Base-by-base conservation (phyloP, 2,888 invertebrate species). In the Halictus ligatus region DNA sequence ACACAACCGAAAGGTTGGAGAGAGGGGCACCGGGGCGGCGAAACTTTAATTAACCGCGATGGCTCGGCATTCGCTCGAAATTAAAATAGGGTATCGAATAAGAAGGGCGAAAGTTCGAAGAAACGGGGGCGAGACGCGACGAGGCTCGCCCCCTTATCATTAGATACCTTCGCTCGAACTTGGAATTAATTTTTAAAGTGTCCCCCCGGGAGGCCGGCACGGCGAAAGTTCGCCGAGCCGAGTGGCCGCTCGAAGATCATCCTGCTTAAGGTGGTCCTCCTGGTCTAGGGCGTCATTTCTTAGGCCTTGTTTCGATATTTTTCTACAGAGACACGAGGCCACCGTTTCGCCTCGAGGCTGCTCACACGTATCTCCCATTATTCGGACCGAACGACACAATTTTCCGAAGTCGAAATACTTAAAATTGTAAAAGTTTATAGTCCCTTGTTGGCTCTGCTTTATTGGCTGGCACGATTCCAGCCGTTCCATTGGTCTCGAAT, bases 111-210 rank as follows among this genome's bases (percentile, higher is more conserved):
- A 67, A 67, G 67, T 67, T 67, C 35, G 29, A 35, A 67, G 35
- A 69, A 40, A 35, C 12, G 35, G 18, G 69, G 35, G 21, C 40
- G 69, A 40, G 18, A 29, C 69, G 40, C 69, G 69, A 21, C 69
- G 1, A 21, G 21, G 40, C 40, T 54, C n/a, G 54, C 21, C 40
- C 21, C 40, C 69, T 69, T 69, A 69, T 69, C 69, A 69, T 69
- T 69, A 40, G 69, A 69, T 69, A 69, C 69, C 40, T 43, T 21
- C 21, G 12, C 40, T 21, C 69, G 35, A 69, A 69, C 69, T 69
- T 69, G 69, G 69, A 69, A 69, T 69, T 69, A 69, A 69, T 69
- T 69, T 69, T 69, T 69, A 43, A 69, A 69, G 69, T 69, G 40
- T 69, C 40, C 69, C 69, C 35, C 18, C 10, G 18, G 40, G 69